Conservation (phyloP, 1,140 invertebrate genomes). For the Chironomus tepperi region DNA sequence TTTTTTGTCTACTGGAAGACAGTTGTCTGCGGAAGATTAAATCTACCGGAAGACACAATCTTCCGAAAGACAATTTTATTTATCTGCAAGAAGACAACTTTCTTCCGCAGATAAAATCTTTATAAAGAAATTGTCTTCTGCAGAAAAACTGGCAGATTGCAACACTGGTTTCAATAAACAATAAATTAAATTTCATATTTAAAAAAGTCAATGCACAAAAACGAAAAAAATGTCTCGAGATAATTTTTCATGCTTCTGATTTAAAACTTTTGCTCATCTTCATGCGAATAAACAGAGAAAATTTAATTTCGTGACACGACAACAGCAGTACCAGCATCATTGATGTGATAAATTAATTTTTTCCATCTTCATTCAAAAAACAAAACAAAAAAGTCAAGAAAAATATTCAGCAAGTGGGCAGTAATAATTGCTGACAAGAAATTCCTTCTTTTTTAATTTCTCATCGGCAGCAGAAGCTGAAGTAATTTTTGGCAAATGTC, state of each 20-base stretch:
- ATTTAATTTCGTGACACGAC: background rate
- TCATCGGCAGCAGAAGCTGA: background rate
- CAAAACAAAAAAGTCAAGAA: background rate
- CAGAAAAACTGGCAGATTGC: no score
- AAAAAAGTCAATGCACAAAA: background rate
- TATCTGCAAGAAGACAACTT: no score
- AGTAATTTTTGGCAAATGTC: background rate
- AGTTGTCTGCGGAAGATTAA: no score
- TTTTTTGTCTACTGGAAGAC: no score
- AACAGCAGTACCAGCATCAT: background rate
- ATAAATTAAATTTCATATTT: background rate
- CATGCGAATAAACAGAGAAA: background rate
- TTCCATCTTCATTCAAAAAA: background rate
- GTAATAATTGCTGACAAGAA: slow-evolving; percentile 13
- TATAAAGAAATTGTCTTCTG: no score
- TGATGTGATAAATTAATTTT: slow-evolving; percentile 14
- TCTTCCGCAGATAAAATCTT: no score
- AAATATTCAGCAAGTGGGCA: background rate
- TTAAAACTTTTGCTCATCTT: background rate
- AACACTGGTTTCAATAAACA: slow-evolving; percentile 14
- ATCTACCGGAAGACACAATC: no score
- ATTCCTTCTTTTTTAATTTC: slow-evolving; percentile 5
- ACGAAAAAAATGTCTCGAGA: background rate
- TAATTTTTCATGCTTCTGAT: background rate
- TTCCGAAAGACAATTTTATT: no score